Percentiles rank a stretch among this genome's conserved stretches.
Evolutionary conservation across 2,888 invertebrate genomes (phyloP).

Genomic region (Phyllotreta striolata): DNA sequence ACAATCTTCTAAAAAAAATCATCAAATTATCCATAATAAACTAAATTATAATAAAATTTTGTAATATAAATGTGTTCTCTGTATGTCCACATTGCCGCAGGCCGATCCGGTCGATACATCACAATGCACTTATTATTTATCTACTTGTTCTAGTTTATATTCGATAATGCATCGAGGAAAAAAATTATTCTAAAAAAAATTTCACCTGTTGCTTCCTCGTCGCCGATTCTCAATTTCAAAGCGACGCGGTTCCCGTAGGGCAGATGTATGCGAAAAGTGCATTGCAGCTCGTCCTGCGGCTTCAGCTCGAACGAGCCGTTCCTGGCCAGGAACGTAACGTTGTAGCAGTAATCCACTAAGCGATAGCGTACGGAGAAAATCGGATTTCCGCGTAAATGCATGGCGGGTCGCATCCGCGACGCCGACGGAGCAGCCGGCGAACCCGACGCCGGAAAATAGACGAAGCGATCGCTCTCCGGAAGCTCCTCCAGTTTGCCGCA

Average conservation of each 20-base stretch:
- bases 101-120: too few species aligned
- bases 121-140: too few species aligned
- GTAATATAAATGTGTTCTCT: too few species aligned
- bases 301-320: conserved; percentile 74
- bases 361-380: conserved; percentile 73
- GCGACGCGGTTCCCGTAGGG: conserved; percentile 76
- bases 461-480: conserved; percentile 65
- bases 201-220: conserved; percentile 52
- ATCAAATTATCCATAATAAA: too few species aligned
- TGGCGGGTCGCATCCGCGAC: conserved; percentile 55
- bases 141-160: too few species aligned
- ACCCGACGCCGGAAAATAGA: conserved; percentile 64
- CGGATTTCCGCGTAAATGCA: conserved; percentile 70
- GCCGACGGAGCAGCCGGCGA: not conserved
- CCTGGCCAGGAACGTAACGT: conserved; percentile 69
- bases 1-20: too few species aligned
- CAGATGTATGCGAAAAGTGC: conserved; percentile 74
- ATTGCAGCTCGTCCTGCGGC: conserved; percentile 67
- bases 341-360: conserved; percentile 76
- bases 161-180: not conserved
- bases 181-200: not conserved
- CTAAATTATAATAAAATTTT: too few species aligned
- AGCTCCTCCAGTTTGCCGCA: conserved; percentile 75
- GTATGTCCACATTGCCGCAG: too few species aligned
- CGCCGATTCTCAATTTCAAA: conserved; percentile 68